Evolutionary conservation across 2,888 invertebrate species (phyloP).

Genomic region (Cheilosia grossa): DNA sequence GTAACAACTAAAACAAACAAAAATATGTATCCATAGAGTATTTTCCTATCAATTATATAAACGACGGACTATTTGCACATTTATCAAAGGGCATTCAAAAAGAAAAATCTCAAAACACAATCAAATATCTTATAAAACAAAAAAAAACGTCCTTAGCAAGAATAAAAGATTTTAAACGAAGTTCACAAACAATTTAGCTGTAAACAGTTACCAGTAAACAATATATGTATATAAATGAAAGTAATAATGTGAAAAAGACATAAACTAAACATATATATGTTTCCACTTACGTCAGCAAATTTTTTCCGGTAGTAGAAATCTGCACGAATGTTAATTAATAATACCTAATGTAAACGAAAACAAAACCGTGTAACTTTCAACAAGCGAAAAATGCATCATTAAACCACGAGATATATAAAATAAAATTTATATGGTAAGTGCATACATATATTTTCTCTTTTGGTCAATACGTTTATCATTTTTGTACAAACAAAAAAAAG

Average conservation of each 20-base stretch:
- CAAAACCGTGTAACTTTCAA: constrained; percentile 4
- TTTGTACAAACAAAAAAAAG: constrained; percentile 59
- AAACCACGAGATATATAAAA: constrained; percentile 15
- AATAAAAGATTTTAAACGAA: constrained; percentile 12
- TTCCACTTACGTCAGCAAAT: constrained; percentile 26
- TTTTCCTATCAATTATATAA: constrained; percentile 1
- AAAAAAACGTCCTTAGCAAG: constrained; percentile 43
- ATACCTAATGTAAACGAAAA: not conserved
- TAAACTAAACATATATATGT: constrained; percentile 11
- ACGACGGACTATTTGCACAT: not conserved
- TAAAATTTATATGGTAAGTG: not conserved
- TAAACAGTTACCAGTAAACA: constrained; percentile 26
- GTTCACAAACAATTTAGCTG: constrained; percentile 25
- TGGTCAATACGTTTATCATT: constrained; percentile 41
- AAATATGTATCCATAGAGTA: not conserved
- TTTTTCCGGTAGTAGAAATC: constrained; percentile 21
- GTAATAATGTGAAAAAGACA: constrained; percentile 5
- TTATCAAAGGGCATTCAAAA: constrained; percentile 13
- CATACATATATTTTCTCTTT: constrained; percentile 18
- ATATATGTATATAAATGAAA: constrained; percentile 8
- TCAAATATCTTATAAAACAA: constrained; percentile 26
- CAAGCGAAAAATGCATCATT: not conserved
- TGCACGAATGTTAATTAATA: constrained; percentile 47
- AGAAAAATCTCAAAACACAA: constrained; percentile 26
- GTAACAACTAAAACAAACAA: not conserved